phyloP scores from a whole-genome alignment of 2,113 vertebrate genomes.

The Elephantulus edwardii region DNA sequence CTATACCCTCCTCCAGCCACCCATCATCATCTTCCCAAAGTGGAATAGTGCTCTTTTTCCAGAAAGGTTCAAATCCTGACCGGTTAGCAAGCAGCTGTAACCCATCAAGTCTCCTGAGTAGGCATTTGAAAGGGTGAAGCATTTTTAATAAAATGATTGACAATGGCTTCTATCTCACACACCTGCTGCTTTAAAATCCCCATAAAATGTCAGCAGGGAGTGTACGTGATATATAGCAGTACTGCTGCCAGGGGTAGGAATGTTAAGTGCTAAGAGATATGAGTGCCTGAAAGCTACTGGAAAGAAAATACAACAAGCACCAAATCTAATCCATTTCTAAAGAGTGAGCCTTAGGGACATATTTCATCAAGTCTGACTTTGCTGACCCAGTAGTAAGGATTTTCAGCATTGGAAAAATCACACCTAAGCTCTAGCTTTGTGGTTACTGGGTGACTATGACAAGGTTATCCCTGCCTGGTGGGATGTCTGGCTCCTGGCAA shows the following conservation, averaged over 20 bases:
- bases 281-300: conserved; percentile 61
- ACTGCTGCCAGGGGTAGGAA: conserved; percentile 17
- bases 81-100: conserved; percentile 68
- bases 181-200: conserved; percentile 80
- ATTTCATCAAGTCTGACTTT: background rate
- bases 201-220: conserved; percentile 62
- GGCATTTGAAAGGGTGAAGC: conserved; percentile 50
- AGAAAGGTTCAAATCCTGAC: background rate
- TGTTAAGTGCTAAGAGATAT: conserved; percentile 55
- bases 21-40: background rate
- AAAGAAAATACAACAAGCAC: conserved; percentile 54
- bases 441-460: background rate
- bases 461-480: background rate
- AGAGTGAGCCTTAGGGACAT: background rate
- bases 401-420: background rate
- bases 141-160: conserved; percentile 69
- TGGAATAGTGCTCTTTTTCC: background rate
- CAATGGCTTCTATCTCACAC: conserved; percentile 63
- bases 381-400: too few species aligned
- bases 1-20: background rate
- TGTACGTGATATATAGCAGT: conserved; percentile 56
- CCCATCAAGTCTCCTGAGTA: conserved; percentile 53
- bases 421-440: background rate
- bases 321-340: background rate
- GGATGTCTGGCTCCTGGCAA: background rate